Evolutionary conservation across 2,113 vertebrate genomes (phyloP), one percentile per base, ranked within the genome.

Genomic region (Oenanthe melanoleuca): DNA sequence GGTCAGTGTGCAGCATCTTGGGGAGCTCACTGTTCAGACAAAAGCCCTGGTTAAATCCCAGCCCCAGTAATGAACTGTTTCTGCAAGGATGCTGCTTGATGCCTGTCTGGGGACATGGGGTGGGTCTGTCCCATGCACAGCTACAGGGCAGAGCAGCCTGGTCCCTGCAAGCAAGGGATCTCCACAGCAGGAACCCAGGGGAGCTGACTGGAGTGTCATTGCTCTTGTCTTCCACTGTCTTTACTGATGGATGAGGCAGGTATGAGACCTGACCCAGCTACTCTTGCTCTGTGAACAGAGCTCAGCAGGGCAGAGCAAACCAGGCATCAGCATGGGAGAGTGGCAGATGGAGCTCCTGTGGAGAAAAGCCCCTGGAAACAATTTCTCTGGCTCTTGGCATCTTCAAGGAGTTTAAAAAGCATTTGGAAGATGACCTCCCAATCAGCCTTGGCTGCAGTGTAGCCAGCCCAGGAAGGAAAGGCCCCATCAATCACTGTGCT

Each of bases 21-120:
- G 18, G 56, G 18, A 57, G 49, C 8, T 0, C 2, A 44, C 1
- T 81, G 38, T 15, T 90, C 45, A 25, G 4, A 1, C 1, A 5
- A 78, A 69, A 26, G 7, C 25, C 11, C 28, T 60, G 34, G 10
- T 52, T 59, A 90, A 88, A 85, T 67, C 55, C 22, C n/a, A 88
- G 15, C 26, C n/a, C 42, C 14, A 22, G 16, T 31, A 61, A 70
- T 42, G 25, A 77, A n/a, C n/a, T n/a, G n/a, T 45, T 61, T 53
- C 73, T 78, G 49, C 55, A 75, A 71, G n/a, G 66, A 49, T 61
- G 42, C 12, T 55, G 37, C 64, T 49, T 1, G 1, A 42, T 73
- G 59, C 34, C n/a, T 65, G 20, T 15, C 14, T 56, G 34, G 29
- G 34, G 13, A 52, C 9, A 14, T 8, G 56, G 64, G 56, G 50